Evolutionary conservation across 2,113 vertebrate species (phyloP), one percentile per base, ranked within the genome.

Genomic region (Tyrannus savana): DNA sequence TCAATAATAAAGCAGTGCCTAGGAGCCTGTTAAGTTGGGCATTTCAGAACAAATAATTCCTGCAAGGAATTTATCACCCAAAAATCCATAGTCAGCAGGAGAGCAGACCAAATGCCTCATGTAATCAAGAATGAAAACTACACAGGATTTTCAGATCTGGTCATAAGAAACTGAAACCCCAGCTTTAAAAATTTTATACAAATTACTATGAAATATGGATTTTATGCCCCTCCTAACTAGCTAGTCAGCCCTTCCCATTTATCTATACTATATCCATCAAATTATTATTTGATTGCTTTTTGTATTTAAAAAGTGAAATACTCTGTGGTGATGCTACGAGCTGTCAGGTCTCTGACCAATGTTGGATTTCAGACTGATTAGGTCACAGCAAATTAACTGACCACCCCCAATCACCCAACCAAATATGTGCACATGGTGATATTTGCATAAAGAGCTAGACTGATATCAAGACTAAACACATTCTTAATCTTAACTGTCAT

Each of bases 21-120:
- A 50, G 19, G 31, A 89, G 28, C 37, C 25, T 76, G 19, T 66
- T 62, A 16, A 49, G 28, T 12, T 76, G 44, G 17, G 28, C 10
- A 60, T 68, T 93, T 77, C 31, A 73, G 59, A 93, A 39, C n/a
- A 87, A 84, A 47, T 77, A 92, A 25, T 24, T 80, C 35, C 42
- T 90, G 19, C 8, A 58, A 87, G 13, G 17, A 77, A 33, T 76
- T 75, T 80, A 27, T 84, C 35, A 52, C 41, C 24, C 14, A 7
- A 76, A 84, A 78, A 52, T 35, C 3, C 4, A 0, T 11, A 66
- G 37, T 59, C 49, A 84, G 31, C 31, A 90, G 58, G 73, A 81
- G 18, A 84, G 24, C 8, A 81, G 28, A 76, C 4, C 53, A 68
- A 14, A 8, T 46, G 23, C 31, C 37, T 87, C 37, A 56, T 14